Conservation (phyloP, 2,113 vertebrate species). For the Myanophis thanlyinensis region DNA sequence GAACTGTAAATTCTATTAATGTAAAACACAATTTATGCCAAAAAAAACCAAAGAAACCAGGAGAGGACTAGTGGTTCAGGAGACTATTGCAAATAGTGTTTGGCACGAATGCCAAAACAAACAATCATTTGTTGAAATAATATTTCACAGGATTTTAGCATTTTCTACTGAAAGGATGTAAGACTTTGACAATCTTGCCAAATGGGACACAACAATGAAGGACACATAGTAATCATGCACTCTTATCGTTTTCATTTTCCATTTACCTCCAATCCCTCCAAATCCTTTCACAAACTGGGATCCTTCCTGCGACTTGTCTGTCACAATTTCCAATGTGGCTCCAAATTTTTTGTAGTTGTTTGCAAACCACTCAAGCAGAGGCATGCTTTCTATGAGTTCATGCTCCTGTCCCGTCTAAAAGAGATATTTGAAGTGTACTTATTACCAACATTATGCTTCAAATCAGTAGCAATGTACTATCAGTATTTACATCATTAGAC, state of each 20-base stretch:
- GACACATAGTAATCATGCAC: not conserved
- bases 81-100: not conserved
- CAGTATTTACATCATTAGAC: not conserved
- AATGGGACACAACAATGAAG: not conserved
- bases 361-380: constrained; percentile 99
- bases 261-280: constrained; percentile 97
- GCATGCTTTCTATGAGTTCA: constrained; percentile 98
- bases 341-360: constrained; percentile 99
- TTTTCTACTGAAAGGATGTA: not conserved
- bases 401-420: constrained; percentile 95
- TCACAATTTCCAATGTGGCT: constrained; percentile 99
- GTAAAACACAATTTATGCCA: not conserved
- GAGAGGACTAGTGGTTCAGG: not conserved
- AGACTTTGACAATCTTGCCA: not conserved
- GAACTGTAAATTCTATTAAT: not conserved
- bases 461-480: not conserved
- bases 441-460: not conserved
- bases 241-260: not conserved
- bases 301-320: constrained; percentile 99
- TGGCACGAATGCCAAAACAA: not conserved
- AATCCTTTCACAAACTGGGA: constrained; percentile 99
- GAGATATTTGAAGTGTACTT: not conserved
- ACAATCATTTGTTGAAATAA: not conserved
- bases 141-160: not conserved
- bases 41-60: no score